A percentile compares a stretch with the other conserved stretches of the same genome.
Conservation (phyloP, 2,797 vertebrate species). For the Sylvia borin region DNA sequence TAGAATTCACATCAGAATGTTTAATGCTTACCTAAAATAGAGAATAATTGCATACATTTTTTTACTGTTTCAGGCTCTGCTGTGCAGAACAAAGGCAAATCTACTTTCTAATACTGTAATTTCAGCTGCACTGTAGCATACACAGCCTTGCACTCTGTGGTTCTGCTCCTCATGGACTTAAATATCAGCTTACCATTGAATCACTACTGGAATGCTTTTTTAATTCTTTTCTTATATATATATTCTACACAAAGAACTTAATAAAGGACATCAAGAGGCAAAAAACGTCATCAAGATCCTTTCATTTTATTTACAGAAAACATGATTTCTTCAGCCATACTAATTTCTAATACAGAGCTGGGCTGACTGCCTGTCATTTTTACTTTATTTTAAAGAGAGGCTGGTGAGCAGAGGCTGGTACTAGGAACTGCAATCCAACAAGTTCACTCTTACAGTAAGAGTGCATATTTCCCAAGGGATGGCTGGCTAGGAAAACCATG, state of each 20-base stretch:
- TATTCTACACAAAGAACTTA: neutral
- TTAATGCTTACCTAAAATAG: neutral
- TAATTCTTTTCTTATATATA: neutral
- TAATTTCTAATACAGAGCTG: neutral
- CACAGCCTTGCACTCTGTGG: neutral
- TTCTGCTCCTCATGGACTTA: neutral
- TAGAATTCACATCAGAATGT: neutral
- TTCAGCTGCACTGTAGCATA: neutral
- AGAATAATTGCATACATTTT: neutral
- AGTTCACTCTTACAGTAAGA: neutral
- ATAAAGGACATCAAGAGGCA: neutral
- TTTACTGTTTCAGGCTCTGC: slow-evolving; percentile 37
- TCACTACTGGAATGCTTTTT: neutral
- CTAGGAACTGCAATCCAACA: neutral
- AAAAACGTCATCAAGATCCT: neutral
- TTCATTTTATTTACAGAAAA: neutral
- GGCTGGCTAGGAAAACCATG: neutral
- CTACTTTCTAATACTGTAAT: neutral
- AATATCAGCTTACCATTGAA: neutral
- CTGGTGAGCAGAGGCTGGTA: neutral
- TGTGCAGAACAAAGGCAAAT: slow-evolving; percentile 22
- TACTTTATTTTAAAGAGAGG: neutral
- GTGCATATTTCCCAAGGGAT: neutral
- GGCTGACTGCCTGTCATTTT: neutral
- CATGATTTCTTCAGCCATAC: neutral